A percentile compares a stretch with the other conserved stretches of the same genome.
Conservation (phyloP, 1,140 invertebrate species). For the Euura saliciscinereae region DNA sequence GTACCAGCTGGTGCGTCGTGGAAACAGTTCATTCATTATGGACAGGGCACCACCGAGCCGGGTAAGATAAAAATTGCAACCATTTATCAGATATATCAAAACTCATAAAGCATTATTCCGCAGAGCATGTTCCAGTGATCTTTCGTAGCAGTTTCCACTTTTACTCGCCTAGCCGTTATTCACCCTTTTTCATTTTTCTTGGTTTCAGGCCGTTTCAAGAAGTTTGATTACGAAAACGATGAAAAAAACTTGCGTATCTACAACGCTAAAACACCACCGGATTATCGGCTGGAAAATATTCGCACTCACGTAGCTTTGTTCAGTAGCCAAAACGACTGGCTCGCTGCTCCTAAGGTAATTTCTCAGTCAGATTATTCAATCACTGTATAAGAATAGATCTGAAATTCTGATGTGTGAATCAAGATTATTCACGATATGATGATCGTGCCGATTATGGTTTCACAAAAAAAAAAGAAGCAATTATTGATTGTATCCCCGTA, state of each 20-base stretch:
- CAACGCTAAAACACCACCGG: constrained; percentile 61
- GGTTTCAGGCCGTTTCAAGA: constrained; percentile 45
- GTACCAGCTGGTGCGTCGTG: constrained; percentile 79
- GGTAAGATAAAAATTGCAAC: constrained; percentile 30
- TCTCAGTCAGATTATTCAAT: background rate
- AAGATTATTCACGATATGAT: too few relatives aligned
- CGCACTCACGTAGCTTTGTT: constrained; percentile 68
- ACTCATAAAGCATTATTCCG: too few relatives aligned
- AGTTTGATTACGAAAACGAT: constrained; percentile 51
- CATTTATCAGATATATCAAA: too few relatives aligned
- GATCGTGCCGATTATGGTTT: too few relatives aligned
- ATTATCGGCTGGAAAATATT: constrained; percentile 66
- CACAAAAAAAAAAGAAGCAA: too few relatives aligned
- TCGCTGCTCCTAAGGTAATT: constrained; percentile 59
- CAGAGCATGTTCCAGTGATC: too few relatives aligned
- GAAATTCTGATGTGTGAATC: too few relatives aligned
- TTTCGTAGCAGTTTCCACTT: too few relatives aligned
- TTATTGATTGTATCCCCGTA: too few relatives aligned
- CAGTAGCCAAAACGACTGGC: constrained; percentile 69
- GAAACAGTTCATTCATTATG: constrained; percentile 77
- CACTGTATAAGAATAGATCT: too few relatives aligned
- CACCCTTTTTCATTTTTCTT: background rate
- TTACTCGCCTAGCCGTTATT: background rate
- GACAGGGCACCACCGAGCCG: constrained; percentile 61
- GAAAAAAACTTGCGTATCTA: constrained; percentile 57